These are phyloP conservation scores for Andrena flavipes DNA, from an alignment of 2,888 invertebrate genomes.

Conservation along the genomic window DNA sequence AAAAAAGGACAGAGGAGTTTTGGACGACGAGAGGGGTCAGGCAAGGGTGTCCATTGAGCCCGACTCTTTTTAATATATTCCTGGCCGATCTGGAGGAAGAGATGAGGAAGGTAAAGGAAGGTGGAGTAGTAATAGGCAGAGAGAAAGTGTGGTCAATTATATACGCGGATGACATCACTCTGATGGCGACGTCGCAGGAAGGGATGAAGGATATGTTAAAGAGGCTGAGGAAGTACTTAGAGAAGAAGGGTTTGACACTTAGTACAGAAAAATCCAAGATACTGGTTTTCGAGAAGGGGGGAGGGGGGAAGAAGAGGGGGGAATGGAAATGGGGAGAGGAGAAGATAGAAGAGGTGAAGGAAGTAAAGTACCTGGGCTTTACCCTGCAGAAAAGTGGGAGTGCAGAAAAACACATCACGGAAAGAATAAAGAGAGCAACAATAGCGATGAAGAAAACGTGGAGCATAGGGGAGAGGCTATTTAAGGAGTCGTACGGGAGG, in stretches of 20 bases:
- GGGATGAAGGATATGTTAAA: conserved; percentile 2
- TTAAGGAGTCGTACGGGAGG: too few species aligned
- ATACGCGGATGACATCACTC: background rate
- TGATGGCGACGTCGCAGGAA: background rate
- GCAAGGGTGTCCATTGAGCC: conserved; percentile 11
- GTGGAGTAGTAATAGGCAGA: background rate
- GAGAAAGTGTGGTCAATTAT: background rate
- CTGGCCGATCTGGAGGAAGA: conserved; percentile 1
- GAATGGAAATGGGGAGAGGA: conserved; percentile 4
- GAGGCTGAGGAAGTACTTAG: background rate
- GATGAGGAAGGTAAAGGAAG: background rate
- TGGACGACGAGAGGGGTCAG: conserved; percentile 7
- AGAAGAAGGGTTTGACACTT: background rate
- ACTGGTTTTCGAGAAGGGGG: conserved; percentile 11
- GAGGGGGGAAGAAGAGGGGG: background rate
- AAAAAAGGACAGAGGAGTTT: conserved; percentile 1
- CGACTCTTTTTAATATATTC: conserved; percentile 3
- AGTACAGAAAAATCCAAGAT: conserved; percentile 20
- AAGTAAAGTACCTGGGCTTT: too few species aligned
- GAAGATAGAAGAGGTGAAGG: background rate
- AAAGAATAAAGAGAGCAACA: conserved; percentile 3
- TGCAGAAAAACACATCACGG: background rate
- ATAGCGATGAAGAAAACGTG: too few species aligned
- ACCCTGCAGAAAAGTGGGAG: too few species aligned
- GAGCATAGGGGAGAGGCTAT: too few species aligned